These are phyloP conservation scores for Danaus plexippus DNA, from an alignment of 1,140 invertebrate genomes.

Conservation along the genomic window DNA sequence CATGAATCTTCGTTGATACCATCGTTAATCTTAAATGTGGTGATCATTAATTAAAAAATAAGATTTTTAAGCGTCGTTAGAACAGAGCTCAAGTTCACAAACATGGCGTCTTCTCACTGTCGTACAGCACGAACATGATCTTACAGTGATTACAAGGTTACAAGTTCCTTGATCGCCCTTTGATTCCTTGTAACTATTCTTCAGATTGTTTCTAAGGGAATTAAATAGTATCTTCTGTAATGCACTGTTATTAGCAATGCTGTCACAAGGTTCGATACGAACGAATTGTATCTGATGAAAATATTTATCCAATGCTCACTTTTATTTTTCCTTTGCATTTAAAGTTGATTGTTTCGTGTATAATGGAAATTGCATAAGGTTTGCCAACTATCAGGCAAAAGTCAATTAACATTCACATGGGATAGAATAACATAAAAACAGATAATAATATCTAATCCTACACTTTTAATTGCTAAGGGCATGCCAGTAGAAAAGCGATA, in stretches of 20 bases:
- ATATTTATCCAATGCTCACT: too few relatives aligned
- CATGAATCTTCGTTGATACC: neutral
- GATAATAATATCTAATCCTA: conserved; percentile 25
- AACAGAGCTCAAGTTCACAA: neutral
- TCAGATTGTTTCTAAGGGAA: too few relatives aligned
- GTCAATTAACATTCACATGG: conserved; percentile 2
- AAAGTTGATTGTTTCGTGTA: too few relatives aligned
- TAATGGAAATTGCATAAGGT: neutral
- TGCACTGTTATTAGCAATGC: too few relatives aligned
- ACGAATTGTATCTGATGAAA: too few relatives aligned
- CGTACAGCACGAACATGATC: conserved; percentile 21
- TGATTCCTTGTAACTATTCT: conserved; percentile 10
- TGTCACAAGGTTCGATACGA: too few relatives aligned
- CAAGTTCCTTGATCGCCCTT: conserved; percentile 21
- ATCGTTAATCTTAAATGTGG: neutral
- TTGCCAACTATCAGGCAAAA: neutral
- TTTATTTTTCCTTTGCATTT: too few relatives aligned
- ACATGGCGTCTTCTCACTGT: conserved; percentile 7
- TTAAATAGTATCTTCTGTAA: too few relatives aligned
- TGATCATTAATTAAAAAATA: too few relatives aligned
- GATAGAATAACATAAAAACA: conserved; percentile 1
- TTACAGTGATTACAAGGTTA: conserved; percentile 21
- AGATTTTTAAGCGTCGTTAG: neutral
- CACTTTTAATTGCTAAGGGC: conserved; percentile 33
- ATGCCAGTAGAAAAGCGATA: conserved; percentile 7